Evolutionary conservation across 2,888 invertebrate species (phyloP).

Genomic region (Chydorus sphaericus): DNA sequence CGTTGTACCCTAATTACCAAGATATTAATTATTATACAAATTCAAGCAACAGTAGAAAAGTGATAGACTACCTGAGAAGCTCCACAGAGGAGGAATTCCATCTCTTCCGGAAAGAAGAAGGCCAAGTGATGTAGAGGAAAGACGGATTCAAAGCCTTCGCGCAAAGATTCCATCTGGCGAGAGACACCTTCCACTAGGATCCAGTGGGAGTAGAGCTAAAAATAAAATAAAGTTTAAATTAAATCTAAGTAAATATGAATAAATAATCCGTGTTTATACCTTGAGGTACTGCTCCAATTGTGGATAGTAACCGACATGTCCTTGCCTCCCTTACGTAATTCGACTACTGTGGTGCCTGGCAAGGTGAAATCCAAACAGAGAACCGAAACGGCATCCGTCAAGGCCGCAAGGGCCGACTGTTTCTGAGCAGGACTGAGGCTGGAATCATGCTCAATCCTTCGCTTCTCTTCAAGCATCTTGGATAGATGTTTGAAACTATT

Average conservation of each 20-base stretch:
- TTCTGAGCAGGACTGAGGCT: slow-evolving; percentile 35
- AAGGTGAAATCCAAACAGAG: slow-evolving; percentile 86
- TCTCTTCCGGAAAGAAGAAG: slow-evolving; percentile 82
- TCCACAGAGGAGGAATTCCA: slow-evolving; percentile 79
- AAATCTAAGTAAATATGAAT: slow-evolving; percentile 14
- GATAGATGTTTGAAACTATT: slow-evolving; percentile 33
- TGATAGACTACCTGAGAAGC: slow-evolving; percentile 17
- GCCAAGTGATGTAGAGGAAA: slow-evolving; percentile 65
- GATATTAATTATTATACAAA: neutral
- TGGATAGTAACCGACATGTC: slow-evolving; percentile 77
- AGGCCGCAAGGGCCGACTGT: slow-evolving; percentile 39
- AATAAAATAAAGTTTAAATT: slow-evolving; percentile 26
- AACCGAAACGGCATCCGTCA: slow-evolving; percentile 72
- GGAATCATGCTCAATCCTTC: slow-evolving; percentile 41
- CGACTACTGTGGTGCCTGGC: slow-evolving; percentile 87
- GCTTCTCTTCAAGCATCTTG: slow-evolving; percentile 49
- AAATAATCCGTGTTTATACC: no score
- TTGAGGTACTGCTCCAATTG: slow-evolving; percentile 86
- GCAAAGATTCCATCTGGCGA: slow-evolving; percentile 90
- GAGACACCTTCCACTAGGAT: slow-evolving; percentile 87
- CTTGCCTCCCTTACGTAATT: slow-evolving; percentile 81
- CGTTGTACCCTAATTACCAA: neutral
- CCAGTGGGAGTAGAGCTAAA: slow-evolving; percentile 83
- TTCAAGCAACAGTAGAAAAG: neutral
- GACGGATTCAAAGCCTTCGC: slow-evolving; percentile 94